Conservation (phyloP, 1,140 invertebrate genomes). For the Drosophila pandora region DNA sequence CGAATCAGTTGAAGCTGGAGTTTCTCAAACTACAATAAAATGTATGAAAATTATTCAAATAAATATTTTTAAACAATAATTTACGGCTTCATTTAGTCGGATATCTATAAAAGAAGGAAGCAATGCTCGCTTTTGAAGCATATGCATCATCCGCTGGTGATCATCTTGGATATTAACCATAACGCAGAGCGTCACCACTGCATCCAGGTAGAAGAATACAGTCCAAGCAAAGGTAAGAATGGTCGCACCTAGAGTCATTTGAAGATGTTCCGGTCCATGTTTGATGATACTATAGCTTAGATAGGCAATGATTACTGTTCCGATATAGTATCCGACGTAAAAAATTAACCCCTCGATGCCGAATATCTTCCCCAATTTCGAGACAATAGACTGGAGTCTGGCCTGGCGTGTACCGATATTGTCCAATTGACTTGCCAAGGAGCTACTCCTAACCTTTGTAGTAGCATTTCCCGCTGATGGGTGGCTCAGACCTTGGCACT, state of each 20-base stretch:
- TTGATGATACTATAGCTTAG: not conserved
- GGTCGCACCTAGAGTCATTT: not conserved
- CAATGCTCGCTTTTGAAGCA: conserved; percentile 6
- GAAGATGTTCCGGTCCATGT: not conserved
- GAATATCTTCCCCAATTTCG: not conserved
- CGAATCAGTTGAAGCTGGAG: not conserved
- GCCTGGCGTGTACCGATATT: not conserved
- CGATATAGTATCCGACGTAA: conserved; percentile 3
- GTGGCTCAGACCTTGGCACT: not conserved
- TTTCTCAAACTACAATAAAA: not conserved
- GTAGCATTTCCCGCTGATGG: not conserved
- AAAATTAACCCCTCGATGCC: conserved; percentile 5
- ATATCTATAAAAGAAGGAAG: not conserved
- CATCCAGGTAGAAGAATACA: conserved; percentile 9
- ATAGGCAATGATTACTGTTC: not conserved
- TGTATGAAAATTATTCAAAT: not conserved
- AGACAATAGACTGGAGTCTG: not conserved
- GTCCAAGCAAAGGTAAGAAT: not conserved
- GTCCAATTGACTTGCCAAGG: conserved; percentile 9
- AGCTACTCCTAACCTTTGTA: not conserved
- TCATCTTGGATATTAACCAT: conserved; percentile 1
- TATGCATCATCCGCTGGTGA: not conserved
- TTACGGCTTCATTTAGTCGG: conserved; percentile 9
- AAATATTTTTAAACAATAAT: not conserved
- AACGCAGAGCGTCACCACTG: not conserved